phyloP scores from a whole-genome alignment of 2,797 vertebrate species.

The Tragopan temminckii region DNA sequence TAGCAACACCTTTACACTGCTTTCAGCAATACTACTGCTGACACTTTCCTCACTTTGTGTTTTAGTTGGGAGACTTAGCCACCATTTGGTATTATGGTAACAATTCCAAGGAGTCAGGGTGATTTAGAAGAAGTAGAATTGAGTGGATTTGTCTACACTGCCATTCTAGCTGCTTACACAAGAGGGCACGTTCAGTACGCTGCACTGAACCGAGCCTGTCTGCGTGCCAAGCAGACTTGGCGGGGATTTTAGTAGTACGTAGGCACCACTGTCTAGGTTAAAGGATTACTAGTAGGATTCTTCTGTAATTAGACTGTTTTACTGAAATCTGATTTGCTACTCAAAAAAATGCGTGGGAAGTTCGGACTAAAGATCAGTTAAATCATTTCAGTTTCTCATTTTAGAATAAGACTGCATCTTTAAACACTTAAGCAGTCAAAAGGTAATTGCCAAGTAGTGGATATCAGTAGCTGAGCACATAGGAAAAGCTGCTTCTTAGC shows the following conservation, averaged over 20 bases:
- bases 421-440: not conserved
- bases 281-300: not conserved
- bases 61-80: not conserved
- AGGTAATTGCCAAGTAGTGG: not conserved
- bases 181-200: slow-evolving; percentile 38
- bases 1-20: not conserved
- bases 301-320: not conserved
- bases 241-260: not conserved
- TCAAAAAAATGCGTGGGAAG: not conserved
- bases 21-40: not conserved
- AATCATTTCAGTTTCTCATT: not conserved
- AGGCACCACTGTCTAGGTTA: not conserved
- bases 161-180: slow-evolving; percentile 1
- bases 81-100: fast-evolving
- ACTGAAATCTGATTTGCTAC: not conserved
- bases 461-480: not conserved
- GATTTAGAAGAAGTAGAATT: fast-evolving
- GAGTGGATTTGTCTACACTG: not conserved
- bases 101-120: not conserved
- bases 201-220: not conserved
- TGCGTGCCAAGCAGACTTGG: not conserved
- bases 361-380: not conserved
- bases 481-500: not conserved
- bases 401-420: not conserved
- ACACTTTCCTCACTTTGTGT: not conserved